These are phyloP conservation scores for Diplosoma virens DNA, from an alignment of 23 tunicate species.

Conservation along the genomic window DNA sequence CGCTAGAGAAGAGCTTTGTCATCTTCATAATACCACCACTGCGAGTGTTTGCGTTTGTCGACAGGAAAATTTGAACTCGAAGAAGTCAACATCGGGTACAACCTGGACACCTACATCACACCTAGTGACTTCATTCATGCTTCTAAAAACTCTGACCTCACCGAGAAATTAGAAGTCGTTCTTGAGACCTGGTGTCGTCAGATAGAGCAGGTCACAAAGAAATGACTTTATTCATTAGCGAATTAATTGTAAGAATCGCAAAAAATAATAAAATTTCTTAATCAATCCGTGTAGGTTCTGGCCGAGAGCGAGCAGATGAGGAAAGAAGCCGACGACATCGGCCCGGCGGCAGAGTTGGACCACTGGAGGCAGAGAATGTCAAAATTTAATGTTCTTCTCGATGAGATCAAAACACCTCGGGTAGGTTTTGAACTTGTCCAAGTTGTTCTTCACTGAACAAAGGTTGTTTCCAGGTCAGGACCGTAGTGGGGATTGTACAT, in stretches of 20 bases:
- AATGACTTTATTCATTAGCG: too few species aligned
- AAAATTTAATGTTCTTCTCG: constrained; percentile 69
- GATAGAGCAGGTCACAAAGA: constrained; percentile 65
- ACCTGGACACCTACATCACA: constrained; percentile 53
- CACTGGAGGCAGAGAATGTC: constrained; percentile 84
- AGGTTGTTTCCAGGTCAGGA: constrained; percentile 32
- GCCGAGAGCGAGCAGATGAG: constrained; percentile 86
- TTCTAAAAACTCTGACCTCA: constrained; percentile 58
- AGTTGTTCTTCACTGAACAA: not conserved
- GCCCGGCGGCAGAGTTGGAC: constrained; percentile 83
- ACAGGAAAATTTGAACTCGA: constrained; percentile 69
- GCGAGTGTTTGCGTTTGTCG: too few species aligned
- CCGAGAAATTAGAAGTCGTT: constrained; percentile 60
- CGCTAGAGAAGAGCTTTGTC: too few species aligned
- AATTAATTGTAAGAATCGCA: too few species aligned
- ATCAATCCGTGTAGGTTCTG: constrained; percentile 35
- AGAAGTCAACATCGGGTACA: constrained; percentile 84
- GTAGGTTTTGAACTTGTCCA: not conserved
- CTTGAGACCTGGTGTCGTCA: constrained; percentile 70
- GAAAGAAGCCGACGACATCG: constrained; percentile 84
- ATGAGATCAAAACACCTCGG: constrained; percentile 70
- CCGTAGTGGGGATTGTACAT: constrained; percentile 66
- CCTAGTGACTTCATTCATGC: constrained; percentile 51
- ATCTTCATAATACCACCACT: too few species aligned
- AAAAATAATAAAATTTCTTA: not conserved